Conservation (phyloP, 2,113 vertebrate species). For the Speoplatyrhinus poulsoni region DNA sequence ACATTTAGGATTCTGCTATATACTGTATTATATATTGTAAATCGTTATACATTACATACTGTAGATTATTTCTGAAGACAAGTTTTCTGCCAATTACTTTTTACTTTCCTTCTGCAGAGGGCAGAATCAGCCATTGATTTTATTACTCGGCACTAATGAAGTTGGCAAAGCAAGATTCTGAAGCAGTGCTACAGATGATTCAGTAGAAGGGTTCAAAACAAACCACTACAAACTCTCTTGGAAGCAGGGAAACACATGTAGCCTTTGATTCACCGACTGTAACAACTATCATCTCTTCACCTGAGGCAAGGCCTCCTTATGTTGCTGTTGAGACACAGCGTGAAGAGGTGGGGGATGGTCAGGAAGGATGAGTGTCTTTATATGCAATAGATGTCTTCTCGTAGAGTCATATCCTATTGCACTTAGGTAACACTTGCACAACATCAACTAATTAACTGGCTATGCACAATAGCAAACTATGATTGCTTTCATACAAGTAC, state of each 20-base stretch:
- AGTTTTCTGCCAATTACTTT: no score
- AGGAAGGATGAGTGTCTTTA: neutral
- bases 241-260: neutral
- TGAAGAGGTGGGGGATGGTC: no score
- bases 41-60: no score
- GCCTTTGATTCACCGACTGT: neutral
- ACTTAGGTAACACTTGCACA: neutral
- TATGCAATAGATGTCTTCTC: neutral
- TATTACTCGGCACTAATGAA: no score
- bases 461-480: neutral
- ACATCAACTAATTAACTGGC: neutral
- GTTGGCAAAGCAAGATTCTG: no score
- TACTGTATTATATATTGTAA: no score
- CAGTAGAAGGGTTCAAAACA: conserved; percentile 8
- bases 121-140: no score
- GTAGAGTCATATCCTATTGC: neutral
- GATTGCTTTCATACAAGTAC: neutral
- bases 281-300: neutral
- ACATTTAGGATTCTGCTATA: no score
- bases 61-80: no score
- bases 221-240: conserved; percentile 5
- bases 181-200: no score
- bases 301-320: neutral
- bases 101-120: no score
- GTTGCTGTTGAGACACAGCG: no score